Percentiles rank a stretch among this genome's conserved stretches.
Conservation (phyloP, 2,113 vertebrate species). For the Sus scrofa region DNA sequence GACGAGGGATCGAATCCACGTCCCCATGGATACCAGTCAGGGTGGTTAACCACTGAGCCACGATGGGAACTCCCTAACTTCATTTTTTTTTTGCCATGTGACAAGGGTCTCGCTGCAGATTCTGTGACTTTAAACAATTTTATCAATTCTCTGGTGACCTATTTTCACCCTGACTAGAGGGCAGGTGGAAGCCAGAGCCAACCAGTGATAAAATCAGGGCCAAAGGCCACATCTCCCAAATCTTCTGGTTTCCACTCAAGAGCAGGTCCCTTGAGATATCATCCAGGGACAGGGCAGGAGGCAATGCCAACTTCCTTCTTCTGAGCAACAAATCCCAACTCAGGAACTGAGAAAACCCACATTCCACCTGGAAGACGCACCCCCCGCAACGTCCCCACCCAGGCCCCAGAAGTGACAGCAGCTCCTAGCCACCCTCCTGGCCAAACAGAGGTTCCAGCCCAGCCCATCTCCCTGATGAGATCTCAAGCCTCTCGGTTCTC, state of each 20-base stretch:
- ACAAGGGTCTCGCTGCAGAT: neutral
- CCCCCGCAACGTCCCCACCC: neutral
- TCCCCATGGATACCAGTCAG: too few relatives aligned
- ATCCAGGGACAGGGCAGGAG: neutral
- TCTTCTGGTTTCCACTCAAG: neutral
- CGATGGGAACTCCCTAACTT: neutral
- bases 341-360: constrained; percentile 19
- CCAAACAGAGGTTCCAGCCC: neutral
- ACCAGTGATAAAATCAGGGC: neutral
- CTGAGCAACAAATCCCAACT: constrained; percentile 41
- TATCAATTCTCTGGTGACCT: neutral
- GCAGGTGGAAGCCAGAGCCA: neutral
- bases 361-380: neutral
- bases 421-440: constrained; percentile 22
- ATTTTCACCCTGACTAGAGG: neutral
- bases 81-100: neutral
- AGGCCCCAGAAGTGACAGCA: neutral
- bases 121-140: neutral
- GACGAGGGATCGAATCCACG: too few relatives aligned
- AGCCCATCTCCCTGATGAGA: neutral
- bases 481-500: neutral
- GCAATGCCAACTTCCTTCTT: neutral
- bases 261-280: neutral
- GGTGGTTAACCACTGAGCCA: too few relatives aligned
- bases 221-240: neutral